Percentiles rank a stretch among this genome's conserved stretches.
Evolutionary conservation across 2,888 invertebrate genomes (phyloP).

Genomic region (Prostheceraeus crozeri): DNA sequence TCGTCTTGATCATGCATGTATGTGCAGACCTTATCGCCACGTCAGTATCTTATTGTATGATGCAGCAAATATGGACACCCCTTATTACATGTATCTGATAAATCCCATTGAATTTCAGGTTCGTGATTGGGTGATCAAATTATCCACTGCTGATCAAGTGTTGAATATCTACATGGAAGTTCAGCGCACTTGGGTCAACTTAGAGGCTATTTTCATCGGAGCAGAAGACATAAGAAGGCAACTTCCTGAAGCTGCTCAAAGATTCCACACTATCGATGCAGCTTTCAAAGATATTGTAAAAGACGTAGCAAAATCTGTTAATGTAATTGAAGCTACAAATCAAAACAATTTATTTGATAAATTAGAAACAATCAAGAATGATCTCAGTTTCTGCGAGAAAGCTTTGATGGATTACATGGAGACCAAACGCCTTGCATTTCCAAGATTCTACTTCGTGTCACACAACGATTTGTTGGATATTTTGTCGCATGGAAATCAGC

Average conservation of each 20-base stretch:
- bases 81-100: too few species aligned
- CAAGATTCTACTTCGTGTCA: conserved; percentile 91
- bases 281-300: conserved; percentile 70
- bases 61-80: too few species aligned
- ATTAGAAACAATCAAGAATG: conserved; percentile 73
- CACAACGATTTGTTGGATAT: conserved; percentile 88
- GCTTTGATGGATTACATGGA: conserved; percentile 91
- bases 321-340: conserved; percentile 83
- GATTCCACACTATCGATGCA: conserved; percentile 80
- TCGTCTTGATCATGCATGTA: too few species aligned
- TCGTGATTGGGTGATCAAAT: conserved; percentile 74
- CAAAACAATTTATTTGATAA: conserved; percentile 70
- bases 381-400: conserved; percentile 83
- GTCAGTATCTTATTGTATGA: too few species aligned
- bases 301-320: conserved; percentile 62
- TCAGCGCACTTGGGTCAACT: conserved; percentile 89
- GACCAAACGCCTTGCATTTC: conserved; percentile 87
- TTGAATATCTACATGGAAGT: conserved; percentile 71
- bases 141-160: conserved; percentile 83
- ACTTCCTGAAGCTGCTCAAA: conserved; percentile 79
- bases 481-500: conserved; percentile 87
- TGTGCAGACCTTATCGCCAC: too few species aligned
- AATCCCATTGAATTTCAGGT: too few species aligned
- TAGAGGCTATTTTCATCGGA: conserved; percentile 94
- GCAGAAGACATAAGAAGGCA: conserved; percentile 91